Base-by-base conservation (phyloP, 2,888 invertebrate species). In the Pammene aurita region DNA sequence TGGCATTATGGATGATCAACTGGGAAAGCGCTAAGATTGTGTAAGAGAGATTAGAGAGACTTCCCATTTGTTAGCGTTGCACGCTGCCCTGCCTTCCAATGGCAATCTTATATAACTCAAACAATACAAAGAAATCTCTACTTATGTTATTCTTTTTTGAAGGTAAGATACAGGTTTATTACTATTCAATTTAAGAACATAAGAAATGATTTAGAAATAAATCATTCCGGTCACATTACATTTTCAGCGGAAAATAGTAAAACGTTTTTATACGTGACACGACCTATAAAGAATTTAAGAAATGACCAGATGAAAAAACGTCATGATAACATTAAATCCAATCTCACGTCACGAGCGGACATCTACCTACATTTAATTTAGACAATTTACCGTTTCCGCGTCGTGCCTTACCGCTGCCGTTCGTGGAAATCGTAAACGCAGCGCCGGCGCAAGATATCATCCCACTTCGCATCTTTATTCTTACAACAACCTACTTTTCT, bases 351-450 rank as follows among this genome's bases (percentile, higher is more conserved):
- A 80, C 83, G 81, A 80, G 74, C 79, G 83, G 81, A 78, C 78
- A 80, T 82, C 83, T 82, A 82, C 78, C 81, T 80, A 81, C 69
- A 83, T 85, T 87, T 86, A 86, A 88, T 88, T 87, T 85, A 85
- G 84, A 83, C 78, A 80, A 83, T 86, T 84, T 87, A 86, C 87
- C 84, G 88, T 87, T 87, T 84, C 82, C 80, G 76, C 80, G 76
- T 78, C 82, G 82, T 80, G 81, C 77, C 76, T 75, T 81, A 80
- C 78, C 78, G 74, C 78, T 72, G 78, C 72, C 72, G 72, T 89
- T 89, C 89, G 86, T 73, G 80, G 89, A 88, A 89, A 77, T 86
- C 87, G 84, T 88, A 87, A 87, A 85, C 79, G 75, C 75, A 72
- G 76, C 78, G 80, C 82, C 72, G 75, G 81, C 82, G 80, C 80